Conservation (phyloP, 2,888 invertebrate genomes). For the Cancer borealis region DNA sequence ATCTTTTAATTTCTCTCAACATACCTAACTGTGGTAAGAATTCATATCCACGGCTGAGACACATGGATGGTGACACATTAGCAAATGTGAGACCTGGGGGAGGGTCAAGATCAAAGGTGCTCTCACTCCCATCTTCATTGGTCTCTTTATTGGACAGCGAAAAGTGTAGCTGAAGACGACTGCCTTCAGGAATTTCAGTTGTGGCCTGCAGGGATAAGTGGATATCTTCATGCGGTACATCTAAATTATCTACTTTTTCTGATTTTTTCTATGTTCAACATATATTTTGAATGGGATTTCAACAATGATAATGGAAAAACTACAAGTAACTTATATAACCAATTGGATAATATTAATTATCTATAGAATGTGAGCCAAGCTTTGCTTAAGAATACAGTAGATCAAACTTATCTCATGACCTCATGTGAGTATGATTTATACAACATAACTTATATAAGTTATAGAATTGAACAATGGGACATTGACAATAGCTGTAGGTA, state of each 20-base stretch:
- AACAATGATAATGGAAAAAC: not conserved
- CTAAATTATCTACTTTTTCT: not conserved
- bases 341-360: not conserved
- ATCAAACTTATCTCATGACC: no score
- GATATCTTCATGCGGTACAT: not conserved
- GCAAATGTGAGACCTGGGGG: constrained; percentile 64
- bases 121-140: constrained; percentile 39
- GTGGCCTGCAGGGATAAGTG: constrained; percentile 5
- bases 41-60: constrained; percentile 70
- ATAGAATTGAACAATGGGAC: no score
- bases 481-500: no score
- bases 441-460: no score
- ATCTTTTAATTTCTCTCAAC: no score
- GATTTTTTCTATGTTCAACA: no score
- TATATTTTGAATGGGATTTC: no score
- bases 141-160: constrained; percentile 23
- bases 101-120: constrained; percentile 53
- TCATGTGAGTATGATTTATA: no score
- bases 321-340: not conserved
- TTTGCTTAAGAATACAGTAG: no score
- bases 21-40: constrained; percentile 47
- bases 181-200: constrained; percentile 56
- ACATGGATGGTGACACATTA: constrained; percentile 71
- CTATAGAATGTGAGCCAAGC: no score
- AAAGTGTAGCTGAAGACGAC: constrained; percentile 64